These are phyloP conservation scores for Phyllotreta striolata DNA, from an alignment of 2,888 invertebrate genomes.

Conservation along the genomic window DNA sequence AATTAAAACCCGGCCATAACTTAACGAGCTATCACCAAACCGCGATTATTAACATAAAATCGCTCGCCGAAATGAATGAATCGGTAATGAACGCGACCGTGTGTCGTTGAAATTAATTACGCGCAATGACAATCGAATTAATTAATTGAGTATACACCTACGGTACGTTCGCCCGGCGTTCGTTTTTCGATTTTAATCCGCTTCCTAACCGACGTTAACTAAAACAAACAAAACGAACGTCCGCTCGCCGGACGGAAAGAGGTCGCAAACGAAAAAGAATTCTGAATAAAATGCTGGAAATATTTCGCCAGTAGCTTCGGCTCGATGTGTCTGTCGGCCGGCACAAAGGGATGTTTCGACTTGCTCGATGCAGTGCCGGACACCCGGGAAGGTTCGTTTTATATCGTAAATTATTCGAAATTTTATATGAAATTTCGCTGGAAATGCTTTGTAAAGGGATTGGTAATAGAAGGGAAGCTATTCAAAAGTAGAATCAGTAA, in stretches of 20 bases:
- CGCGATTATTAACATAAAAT: no score
- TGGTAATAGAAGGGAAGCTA: no score
- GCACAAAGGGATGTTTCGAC: slow-evolving; percentile 44
- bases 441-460: no score
- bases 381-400: neutral
- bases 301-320: slow-evolving; percentile 52
- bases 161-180: slow-evolving; percentile 31
- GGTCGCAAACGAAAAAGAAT: slow-evolving; percentile 32
- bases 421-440: no score
- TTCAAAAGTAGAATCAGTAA: no score
- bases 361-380: slow-evolving; percentile 35
- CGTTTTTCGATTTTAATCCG: slow-evolving; percentile 40
- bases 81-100: slow-evolving; percentile 14
- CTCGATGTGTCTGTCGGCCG: slow-evolving; percentile 51
- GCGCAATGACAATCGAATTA: slow-evolving; percentile 37
- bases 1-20: no score
- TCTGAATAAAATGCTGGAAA: slow-evolving; percentile 44
- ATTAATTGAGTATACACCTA: no score
- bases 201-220: slow-evolving; percentile 32
- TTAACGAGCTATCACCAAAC: no score
- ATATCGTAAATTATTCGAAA: no score
- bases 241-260: slow-evolving; percentile 27
- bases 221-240: slow-evolving; percentile 33
- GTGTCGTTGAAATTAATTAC: slow-evolving; percentile 33
- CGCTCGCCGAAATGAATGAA: slow-evolving; percentile 5